A percentile compares a stretch with the other conserved stretches of the same genome.
These are phyloP conservation scores for Tylochromis polylepis DNA, from an alignment of 2,113 vertebrate genomes.

Conservation along the genomic window DNA sequence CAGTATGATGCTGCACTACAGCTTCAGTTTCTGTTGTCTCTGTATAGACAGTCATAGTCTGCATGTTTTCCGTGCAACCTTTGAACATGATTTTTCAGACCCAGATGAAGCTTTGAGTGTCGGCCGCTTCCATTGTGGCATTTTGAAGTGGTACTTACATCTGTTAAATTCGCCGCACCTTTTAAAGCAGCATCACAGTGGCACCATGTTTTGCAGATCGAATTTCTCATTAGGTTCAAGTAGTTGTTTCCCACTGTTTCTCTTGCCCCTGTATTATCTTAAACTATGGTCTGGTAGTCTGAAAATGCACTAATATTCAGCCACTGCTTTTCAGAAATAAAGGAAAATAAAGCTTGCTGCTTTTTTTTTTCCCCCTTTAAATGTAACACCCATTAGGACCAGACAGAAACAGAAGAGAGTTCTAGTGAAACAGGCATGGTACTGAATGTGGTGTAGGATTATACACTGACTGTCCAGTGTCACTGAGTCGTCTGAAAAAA, in stretches of 20 bases:
- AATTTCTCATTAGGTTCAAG: not conserved
- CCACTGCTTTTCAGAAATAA: not conserved
- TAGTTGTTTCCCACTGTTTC: not conserved
- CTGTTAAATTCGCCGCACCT: not conserved
- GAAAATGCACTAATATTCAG: not conserved
- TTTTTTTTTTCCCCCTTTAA: not conserved
- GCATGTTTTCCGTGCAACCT: constrained; percentile 21
- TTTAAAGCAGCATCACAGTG: not conserved
- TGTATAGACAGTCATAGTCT: not conserved
- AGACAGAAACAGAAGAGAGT: not conserved
- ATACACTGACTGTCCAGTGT: not conserved
- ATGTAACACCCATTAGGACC: not conserved
- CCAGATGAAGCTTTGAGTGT: not conserved
- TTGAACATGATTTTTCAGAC: not conserved
- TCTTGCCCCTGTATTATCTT: not conserved
- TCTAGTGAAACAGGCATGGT: not conserved
- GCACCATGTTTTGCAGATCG: not conserved
- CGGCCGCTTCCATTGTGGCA: not conserved
- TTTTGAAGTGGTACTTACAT: constrained; percentile 29
- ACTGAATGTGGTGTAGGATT: not conserved
- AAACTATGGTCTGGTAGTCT: not conserved
- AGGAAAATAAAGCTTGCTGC: not conserved
- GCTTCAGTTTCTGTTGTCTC: not conserved
- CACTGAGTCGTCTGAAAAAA: not conserved
- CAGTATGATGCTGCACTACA: not conserved